Conservation (phyloP, 2,888 invertebrate genomes). For the Dilophus febrilis region DNA sequence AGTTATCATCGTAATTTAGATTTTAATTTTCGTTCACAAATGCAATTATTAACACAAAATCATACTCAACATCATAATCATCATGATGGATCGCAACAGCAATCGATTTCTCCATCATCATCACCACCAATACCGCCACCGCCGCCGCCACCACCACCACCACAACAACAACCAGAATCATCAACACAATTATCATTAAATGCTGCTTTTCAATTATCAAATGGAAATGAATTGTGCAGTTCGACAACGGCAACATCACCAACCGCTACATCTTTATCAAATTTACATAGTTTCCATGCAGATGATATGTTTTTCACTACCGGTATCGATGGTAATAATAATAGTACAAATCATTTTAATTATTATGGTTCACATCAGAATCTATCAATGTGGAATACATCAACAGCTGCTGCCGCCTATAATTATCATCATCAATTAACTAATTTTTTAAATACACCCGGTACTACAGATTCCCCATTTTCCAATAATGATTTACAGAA, state of each 20-base stretch:
- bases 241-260: too few species aligned
- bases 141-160: background rate
- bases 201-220: too few species aligned
- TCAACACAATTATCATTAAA: too few species aligned
- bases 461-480: background rate
- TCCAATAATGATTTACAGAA: background rate
- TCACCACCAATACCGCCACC: background rate
- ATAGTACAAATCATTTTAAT: conserved; percentile 1
- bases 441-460: conserved; percentile 1
- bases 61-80: too few species aligned
- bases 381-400: conserved; percentile 9
- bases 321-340: background rate
- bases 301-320: background rate
- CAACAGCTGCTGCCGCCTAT: too few species aligned
- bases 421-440: conserved; percentile 1
- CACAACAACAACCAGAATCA: background rate
- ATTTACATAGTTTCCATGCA: background rate
- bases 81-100: too few species aligned
- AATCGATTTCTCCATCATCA: background rate
- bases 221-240: too few species aligned
- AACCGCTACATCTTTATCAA: background rate
- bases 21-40: too few species aligned
- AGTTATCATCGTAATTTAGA: background rate
- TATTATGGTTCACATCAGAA: conserved; percentile 12
- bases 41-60: too few species aligned